Base-by-base conservation (phyloP, 2,797 vertebrate species). In the Coluber constrictor region DNA sequence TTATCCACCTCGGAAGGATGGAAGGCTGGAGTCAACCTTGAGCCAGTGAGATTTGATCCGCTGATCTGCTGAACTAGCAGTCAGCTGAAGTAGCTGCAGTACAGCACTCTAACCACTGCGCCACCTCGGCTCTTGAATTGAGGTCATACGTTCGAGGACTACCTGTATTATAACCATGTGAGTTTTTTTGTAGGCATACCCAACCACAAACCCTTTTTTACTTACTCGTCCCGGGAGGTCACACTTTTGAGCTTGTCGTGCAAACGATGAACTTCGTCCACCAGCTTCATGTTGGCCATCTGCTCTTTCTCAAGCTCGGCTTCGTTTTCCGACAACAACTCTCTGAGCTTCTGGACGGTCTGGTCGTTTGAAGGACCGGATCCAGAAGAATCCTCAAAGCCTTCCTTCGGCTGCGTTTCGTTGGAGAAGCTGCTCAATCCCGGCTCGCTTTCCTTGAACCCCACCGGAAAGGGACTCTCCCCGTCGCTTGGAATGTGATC, bases 161-260 rank as follows among this genome's bases (percentile, higher is more conserved):
- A 16, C 13, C 5, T 32, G 13, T 32, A 32, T 16, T 70, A 70
- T 70, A 70, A 70, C 63, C 13, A 16, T 3, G 2, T n/a, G 3
- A 1, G 1, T 59, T 59, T 20, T 23, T 66, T 66, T 66, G 29
- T 5, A 66, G 63, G 13, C 29, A 32, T 29, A 16, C 29, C 15
- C n/a, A 70, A 70, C 66, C 66, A 32, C n/a, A 32, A n/a, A 29
- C 25, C 25, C 1, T 20, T 32, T 57, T 79, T 29, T 66, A 94
- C 66, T 92, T 95, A 99, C 99, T 98, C 98, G 6, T 98, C 98
- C 43, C 98, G 98, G 51, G 98, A 98, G 37, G 98, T 98, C 10
- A 98, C 89, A 8, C 98, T 98, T 91, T 97, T 96, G 94, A 98
- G 98, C 91, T 97, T 98, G 56, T 93, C 96, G 94, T 97, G 98